Evolutionary conservation across 1,140 invertebrate species (phyloP).

Genomic region (Phocides pigmalion): DNA sequence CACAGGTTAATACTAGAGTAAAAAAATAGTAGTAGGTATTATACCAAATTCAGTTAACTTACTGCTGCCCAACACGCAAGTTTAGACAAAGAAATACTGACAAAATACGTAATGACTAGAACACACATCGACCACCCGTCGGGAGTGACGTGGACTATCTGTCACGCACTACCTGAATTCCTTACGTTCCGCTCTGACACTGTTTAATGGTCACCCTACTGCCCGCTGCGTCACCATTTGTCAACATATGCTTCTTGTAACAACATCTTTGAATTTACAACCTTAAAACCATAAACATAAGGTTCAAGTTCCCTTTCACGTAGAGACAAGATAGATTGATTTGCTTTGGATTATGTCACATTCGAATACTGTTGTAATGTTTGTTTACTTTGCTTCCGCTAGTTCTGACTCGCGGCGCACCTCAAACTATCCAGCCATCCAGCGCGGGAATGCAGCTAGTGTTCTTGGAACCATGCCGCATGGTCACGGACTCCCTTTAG

Average conservation of each 20-base stretch:
- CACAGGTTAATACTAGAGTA: no score
- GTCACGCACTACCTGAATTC: constrained; percentile 67
- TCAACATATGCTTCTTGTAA: constrained; percentile 45
- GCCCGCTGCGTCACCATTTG: constrained; percentile 66
- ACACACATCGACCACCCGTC: constrained; percentile 4
- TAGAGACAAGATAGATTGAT: constrained; percentile 36
- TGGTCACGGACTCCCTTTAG: no score
- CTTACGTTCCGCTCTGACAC: constrained; percentile 46
- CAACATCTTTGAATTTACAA: neutral
- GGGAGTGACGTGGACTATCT: constrained; percentile 39
- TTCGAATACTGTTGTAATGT: constrained; percentile 13
- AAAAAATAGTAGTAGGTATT: no score
- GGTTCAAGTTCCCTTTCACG: constrained; percentile 5
- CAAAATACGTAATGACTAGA: constrained; percentile 5
- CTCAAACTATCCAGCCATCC: no score
- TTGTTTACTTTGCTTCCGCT: constrained; percentile 12
- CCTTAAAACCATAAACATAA: neutral
- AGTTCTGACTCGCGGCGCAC: no score
- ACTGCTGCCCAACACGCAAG: no score
- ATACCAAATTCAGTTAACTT: no score
- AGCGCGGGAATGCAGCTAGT: no score
- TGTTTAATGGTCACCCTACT: constrained; percentile 55
- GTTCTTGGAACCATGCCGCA: no score
- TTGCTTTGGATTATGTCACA: constrained; percentile 23
- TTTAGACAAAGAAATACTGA: no score